phyloP scores from a whole-genome alignment of 2,113 vertebrate genomes.

The Struthio camelus region DNA sequence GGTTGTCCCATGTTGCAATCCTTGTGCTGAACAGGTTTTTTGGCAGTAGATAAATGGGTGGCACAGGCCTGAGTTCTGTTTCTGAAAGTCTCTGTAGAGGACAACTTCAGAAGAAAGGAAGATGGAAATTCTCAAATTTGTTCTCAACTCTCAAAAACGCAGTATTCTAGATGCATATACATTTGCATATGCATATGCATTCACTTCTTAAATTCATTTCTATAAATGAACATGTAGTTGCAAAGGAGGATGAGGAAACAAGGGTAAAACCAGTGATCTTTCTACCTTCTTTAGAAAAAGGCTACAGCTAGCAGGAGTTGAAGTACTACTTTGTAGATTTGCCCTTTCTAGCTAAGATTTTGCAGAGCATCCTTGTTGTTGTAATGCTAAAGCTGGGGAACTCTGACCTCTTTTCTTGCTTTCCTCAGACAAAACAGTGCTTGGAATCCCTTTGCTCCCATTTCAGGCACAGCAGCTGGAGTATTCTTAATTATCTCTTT shows the following conservation, averaged over 20 bases:
- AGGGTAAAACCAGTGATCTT: not conserved
- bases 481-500: not conserved
- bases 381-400: not conserved
- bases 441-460: not conserved
- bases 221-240: not conserved
- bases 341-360: not conserved
- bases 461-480: not conserved
- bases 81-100: not conserved
- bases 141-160: not conserved
- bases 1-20: not conserved
- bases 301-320: not conserved
- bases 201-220: not conserved
- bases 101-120: not conserved
- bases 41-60: rapidly evolving
- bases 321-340: not conserved
- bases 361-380: not conserved
- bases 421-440: not conserved
- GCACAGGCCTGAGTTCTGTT: not conserved
- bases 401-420: not conserved
- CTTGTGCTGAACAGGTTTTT: not conserved
- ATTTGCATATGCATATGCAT: no score
- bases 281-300: not conserved
- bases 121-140: not conserved
- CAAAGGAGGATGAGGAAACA: not conserved
- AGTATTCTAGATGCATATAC: not conserved